Conservation (phyloP, 2,113 vertebrate genomes). For the Serinus canaria region DNA sequence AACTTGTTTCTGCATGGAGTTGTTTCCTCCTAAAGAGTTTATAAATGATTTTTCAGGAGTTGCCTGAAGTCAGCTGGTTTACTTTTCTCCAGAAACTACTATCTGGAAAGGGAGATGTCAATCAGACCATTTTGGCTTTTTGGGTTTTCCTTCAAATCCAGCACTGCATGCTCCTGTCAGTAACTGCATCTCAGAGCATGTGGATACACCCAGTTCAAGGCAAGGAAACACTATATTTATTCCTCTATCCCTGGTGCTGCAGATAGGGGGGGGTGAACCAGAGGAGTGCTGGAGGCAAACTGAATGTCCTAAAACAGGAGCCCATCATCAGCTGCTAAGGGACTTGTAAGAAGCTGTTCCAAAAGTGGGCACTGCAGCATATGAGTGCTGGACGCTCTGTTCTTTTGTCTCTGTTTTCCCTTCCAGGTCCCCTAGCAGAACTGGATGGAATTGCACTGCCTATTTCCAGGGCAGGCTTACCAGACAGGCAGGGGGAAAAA, state of each 20-base stretch:
- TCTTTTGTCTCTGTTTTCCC: neutral
- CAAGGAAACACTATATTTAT: neutral
- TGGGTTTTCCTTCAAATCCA: neutral
- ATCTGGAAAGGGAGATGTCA: neutral
- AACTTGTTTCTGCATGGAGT: neutral
- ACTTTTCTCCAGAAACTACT: neutral
- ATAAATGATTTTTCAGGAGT: neutral
- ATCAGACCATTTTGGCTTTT: neutral
- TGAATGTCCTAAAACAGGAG: neutral
- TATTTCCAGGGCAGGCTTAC: neutral
- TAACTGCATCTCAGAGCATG: neutral
- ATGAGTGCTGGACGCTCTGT: fast-evolving
- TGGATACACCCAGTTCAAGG: neutral
- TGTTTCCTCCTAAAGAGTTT: neutral
- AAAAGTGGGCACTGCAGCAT: neutral
- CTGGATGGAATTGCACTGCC: neutral
- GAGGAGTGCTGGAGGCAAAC: neutral
- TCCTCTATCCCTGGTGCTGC: neutral
- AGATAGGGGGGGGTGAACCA: neutral
- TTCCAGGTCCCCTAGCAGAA: neutral
- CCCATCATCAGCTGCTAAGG: neutral
- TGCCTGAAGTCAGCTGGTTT: neutral
- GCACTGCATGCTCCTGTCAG: neutral
- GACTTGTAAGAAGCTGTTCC: neutral
- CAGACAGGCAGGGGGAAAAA: neutral